A percentile compares a stretch with the other conserved stretches of the same genome.
phyloP scores from a whole-genome alignment of 1,140 invertebrate species.

The Saxidomus purpurata region DNA sequence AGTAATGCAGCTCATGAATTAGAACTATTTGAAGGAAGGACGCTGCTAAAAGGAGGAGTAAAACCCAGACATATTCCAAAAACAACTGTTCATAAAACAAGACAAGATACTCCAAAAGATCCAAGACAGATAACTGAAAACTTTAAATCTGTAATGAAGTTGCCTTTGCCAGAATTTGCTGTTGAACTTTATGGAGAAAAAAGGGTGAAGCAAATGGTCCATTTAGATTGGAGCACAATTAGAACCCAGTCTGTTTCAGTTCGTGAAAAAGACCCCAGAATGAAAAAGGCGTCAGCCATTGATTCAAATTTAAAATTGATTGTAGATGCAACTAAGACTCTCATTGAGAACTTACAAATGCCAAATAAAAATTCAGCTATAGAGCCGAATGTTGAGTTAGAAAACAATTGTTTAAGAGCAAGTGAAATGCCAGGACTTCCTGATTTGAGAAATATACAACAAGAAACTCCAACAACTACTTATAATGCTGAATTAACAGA shows the following conservation, averaged over 20 bases:
- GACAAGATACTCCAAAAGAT: conserved; percentile 58
- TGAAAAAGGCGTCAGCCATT: not conserved
- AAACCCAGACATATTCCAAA: conserved; percentile 75
- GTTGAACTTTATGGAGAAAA: conserved; percentile 18
- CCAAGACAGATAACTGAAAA: conserved; percentile 24
- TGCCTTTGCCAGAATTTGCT: conserved; percentile 30
- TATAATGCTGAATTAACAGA: not conserved
- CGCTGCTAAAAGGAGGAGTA: conserved; percentile 74
- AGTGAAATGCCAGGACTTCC: not conserved
- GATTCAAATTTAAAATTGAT: conserved; percentile 14
- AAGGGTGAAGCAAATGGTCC: not conserved
- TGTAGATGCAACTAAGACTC: not conserved
- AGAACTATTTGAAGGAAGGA: conserved; percentile 72
- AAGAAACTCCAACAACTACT: not conserved
- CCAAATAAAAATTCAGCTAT: not conserved
- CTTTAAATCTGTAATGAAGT: not conserved
- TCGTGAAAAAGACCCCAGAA: conserved; percentile 11
- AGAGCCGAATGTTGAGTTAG: too few species aligned
- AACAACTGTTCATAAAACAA: conserved; percentile 60
- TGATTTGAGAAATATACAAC: not conserved
- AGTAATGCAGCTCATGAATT: not conserved
- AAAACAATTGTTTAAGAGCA: not conserved
- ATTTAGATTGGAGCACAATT: not conserved
- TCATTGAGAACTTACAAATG: not conserved
- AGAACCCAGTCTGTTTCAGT: not conserved